Evolutionary conservation across 2,888 invertebrate genomes (phyloP).

Genomic region (Ametastegia equiseti): DNA sequence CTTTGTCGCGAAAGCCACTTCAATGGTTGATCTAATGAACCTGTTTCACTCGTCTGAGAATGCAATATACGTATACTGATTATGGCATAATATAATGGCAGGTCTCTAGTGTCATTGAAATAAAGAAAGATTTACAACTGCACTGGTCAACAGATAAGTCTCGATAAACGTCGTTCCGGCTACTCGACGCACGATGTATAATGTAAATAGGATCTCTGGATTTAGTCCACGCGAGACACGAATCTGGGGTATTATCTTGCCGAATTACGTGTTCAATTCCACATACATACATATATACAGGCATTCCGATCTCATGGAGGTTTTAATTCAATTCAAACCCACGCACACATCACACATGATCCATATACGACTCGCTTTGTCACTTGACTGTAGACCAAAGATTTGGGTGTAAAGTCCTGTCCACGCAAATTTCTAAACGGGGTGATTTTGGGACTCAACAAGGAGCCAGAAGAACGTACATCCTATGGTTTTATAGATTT

Average conservation of each 20-base stretch:
- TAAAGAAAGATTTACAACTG: not conserved
- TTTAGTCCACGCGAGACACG: not conserved
- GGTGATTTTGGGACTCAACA: too few species aligned
- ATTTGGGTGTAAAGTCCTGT: not conserved
- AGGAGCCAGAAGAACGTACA: too few species aligned
- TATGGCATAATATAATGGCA: too few species aligned
- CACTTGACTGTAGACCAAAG: not conserved
- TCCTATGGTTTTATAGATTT: too few species aligned
- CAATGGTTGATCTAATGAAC: too few species aligned
- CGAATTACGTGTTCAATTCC: not conserved
- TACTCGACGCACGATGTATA: conserved; percentile 7
- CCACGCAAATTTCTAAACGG: too few species aligned
- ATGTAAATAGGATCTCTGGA: not conserved
- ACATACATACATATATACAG: too few species aligned
- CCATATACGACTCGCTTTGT: not conserved
- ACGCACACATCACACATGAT: too few species aligned
- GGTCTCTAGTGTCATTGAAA: too few species aligned
- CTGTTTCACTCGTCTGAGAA: too few species aligned
- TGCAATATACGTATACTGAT: too few species aligned
- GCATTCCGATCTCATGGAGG: not conserved
- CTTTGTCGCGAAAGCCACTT: too few species aligned
- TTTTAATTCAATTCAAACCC: not conserved
- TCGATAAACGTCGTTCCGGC: not conserved
- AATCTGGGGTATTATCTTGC: not conserved
- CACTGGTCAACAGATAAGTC: not conserved